Evolutionary conservation across 2,113 vertebrate species (phyloP).

Genomic region (Clarias gariepinus): DNA sequence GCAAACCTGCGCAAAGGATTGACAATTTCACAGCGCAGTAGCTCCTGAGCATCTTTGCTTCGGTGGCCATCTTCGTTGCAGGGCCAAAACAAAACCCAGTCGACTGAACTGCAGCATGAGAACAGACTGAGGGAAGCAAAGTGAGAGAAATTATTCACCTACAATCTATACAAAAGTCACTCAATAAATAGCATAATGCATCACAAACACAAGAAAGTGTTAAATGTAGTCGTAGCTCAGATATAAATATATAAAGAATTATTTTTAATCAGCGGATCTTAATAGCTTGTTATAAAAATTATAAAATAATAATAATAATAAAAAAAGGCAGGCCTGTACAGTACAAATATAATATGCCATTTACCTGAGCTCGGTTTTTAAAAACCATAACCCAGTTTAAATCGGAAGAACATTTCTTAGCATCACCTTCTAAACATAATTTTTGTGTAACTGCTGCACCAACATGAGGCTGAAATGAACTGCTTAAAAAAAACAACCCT

Average conservation of each 20-base stretch:
- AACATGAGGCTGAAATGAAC: neutral
- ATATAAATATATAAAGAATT: neutral
- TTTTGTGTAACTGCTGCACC: neutral
- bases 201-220: neutral
- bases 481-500: neutral
- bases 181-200: neutral
- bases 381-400: neutral
- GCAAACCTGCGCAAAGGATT: constrained; percentile 79
- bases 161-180: neutral
- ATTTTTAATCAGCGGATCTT: neutral
- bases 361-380: neutral
- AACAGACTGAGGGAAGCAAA: constrained; percentile 72
- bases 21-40: constrained; percentile 81
- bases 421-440: neutral
- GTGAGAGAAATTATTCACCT: neutral
- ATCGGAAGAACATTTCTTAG: neutral
- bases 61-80: constrained; percentile 53
- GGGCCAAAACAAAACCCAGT: constrained; percentile 77
- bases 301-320: neutral
- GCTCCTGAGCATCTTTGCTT: constrained; percentile 72
- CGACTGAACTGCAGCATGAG: constrained; percentile 79
- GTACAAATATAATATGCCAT: neutral
- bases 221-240: neutral
- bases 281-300: neutral
- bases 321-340: neutral